Percentiles rank a stretch among this genome's conserved stretches.
These are phyloP conservation scores for Drosophila obscura DNA, from an alignment of 1,140 invertebrate species.

Conservation along the genomic window DNA sequence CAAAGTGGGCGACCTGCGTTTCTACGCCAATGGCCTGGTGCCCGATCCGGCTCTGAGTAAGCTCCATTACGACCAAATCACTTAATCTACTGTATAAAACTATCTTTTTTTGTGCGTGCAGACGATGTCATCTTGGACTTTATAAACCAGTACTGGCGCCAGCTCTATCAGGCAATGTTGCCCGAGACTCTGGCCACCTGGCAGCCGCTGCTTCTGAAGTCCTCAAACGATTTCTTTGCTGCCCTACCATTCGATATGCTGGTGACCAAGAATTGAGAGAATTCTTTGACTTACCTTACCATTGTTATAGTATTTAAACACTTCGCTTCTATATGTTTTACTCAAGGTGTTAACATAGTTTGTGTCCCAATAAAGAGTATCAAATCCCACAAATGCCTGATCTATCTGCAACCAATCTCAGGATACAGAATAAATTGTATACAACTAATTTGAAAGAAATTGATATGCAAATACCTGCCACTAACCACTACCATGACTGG, in stretches of 20 bases:
- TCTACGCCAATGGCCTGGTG: slow-evolving; percentile 76
- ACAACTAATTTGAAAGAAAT: no score
- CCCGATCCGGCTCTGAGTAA: slow-evolving; percentile 79
- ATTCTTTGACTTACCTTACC: not conserved
- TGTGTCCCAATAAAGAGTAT: slow-evolving; percentile 50
- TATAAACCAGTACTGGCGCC: slow-evolving; percentile 79
- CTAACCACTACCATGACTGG: no score
- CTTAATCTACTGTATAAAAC: not conserved
- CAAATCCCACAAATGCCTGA: not conserved
- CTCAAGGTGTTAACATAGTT: slow-evolving; percentile 63
- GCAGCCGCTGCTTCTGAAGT: slow-evolving; percentile 68
- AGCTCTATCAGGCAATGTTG: slow-evolving; percentile 69
- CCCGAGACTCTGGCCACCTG: slow-evolving; percentile 71
- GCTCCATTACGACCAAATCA: not conserved
- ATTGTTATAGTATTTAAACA: slow-evolving; percentile 19
- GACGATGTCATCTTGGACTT: slow-evolving; percentile 80
- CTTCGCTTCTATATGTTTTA: slow-evolving; percentile 20
- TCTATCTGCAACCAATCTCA: no score
- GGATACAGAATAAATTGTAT: no score
- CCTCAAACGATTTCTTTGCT: slow-evolving; percentile 72
- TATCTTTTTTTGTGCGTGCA: slow-evolving; percentile 11
- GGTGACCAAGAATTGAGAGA: slow-evolving; percentile 53
- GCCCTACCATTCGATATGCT: slow-evolving; percentile 72
- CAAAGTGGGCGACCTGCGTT: slow-evolving; percentile 73
- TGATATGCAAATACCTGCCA: no score